Conservation (phyloP, 2,797 vertebrate species). For the Sebastes trivittatus region DNA sequence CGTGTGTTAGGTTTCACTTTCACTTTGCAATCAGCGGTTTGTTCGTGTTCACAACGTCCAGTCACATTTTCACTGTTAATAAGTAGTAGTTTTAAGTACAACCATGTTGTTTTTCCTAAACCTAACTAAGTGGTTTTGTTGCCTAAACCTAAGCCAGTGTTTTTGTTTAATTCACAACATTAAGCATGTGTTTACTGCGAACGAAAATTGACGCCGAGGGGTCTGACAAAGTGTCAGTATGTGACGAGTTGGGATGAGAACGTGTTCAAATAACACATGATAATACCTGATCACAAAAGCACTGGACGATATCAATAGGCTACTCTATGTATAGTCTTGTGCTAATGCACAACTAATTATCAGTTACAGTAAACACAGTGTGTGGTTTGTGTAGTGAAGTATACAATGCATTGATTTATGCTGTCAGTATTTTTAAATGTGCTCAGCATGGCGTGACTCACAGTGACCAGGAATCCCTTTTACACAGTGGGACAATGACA, state of each 20-base stretch:
- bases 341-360: background rate
- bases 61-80: too few relatives aligned
- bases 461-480: background rate
- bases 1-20: too few relatives aligned
- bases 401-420: background rate
- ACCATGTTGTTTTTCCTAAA: too few relatives aligned
- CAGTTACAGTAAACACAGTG: background rate
- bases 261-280: background rate
- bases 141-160: too few relatives aligned
- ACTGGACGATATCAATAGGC: background rate
- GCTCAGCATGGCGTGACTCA: background rate
- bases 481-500: background rate
- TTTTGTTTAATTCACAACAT: too few relatives aligned
- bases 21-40: too few relatives aligned
- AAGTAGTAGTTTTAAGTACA: too few relatives aligned
- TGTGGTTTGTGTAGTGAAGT: background rate
- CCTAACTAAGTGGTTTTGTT: too few relatives aligned
- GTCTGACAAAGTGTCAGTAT: rapidly evolving
- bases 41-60: too few relatives aligned
- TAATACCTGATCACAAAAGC: background rate
- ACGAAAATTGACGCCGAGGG: too few relatives aligned
- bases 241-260: too few relatives aligned
- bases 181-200: too few relatives aligned
- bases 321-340: background rate
- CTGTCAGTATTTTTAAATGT: background rate